Conservation (phyloP, 2,888 invertebrate species). For the Orchesellides sinensis region DNA sequence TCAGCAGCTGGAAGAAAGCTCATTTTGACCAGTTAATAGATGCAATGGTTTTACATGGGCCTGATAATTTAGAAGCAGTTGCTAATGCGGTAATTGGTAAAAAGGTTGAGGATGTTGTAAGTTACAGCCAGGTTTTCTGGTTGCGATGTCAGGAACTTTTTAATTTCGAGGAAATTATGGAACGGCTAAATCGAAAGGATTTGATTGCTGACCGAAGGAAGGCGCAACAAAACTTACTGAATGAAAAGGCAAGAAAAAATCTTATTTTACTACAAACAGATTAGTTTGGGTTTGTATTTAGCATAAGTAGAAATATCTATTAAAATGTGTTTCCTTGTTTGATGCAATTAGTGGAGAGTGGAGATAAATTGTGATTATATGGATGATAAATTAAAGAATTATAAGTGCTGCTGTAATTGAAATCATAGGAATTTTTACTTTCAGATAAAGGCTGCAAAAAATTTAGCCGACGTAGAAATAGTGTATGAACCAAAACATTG, state of each 20-base stretch:
- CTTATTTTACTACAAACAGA: too few relatives aligned
- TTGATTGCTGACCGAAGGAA: neutral
- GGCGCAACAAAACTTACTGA: constrained; percentile 9
- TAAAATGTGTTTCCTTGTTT: neutral
- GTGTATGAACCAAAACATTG: constrained; percentile 19
- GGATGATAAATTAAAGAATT: too few relatives aligned
- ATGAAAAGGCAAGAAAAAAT: neutral
- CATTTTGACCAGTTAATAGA: constrained; percentile 39
- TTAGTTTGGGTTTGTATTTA: too few relatives aligned
- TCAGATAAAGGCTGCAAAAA: too few relatives aligned
- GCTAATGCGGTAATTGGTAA: constrained; percentile 2
- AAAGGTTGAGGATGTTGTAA: constrained; percentile 47
- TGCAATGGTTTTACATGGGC: constrained; percentile 16
- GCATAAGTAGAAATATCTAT: too few relatives aligned
- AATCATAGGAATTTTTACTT: too few relatives aligned
- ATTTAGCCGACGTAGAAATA: neutral
- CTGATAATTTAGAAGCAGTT: constrained; percentile 38
- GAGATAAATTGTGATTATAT: too few relatives aligned
- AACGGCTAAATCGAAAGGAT: neutral
- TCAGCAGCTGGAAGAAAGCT: constrained; percentile 38
- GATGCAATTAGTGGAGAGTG: too few relatives aligned
- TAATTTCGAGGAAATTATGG: constrained; percentile 38
- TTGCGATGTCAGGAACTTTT: constrained; percentile 46
- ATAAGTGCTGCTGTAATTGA: neutral
- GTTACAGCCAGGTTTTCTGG: constrained; percentile 52